A percentile compares a stretch with the other conserved stretches of the same genome.
Conservation (phyloP, 1,140 invertebrate species). For the Drosophila subpulchrella region DNA sequence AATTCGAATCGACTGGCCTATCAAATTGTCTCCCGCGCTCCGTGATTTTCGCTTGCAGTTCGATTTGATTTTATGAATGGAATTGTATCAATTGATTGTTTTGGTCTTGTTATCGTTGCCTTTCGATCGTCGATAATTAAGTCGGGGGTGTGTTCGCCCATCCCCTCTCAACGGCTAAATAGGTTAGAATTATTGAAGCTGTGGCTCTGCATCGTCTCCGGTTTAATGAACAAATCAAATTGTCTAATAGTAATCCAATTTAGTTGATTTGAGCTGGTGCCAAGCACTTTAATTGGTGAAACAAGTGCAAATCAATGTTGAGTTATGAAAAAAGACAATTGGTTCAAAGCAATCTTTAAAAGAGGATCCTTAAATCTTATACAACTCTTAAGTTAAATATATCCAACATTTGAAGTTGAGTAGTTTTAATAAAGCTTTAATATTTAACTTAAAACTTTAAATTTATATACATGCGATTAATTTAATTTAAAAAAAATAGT, state of each 20-base stretch:
- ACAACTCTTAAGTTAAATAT: not conserved
- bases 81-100: constrained; percentile 83
- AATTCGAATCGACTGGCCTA: constrained; percentile 14
- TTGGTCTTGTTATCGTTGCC: constrained; percentile 79
- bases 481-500: no score
- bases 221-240: constrained; percentile 74
- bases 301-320: constrained; percentile 13
- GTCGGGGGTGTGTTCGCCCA: constrained; percentile 60
- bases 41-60: constrained; percentile 76
- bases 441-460: no score
- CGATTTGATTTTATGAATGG: constrained; percentile 80
- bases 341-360: not conserved
- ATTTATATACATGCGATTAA: no score
- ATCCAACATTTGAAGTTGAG: not conserved
- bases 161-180: constrained; percentile 52
- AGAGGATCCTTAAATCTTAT: not conserved
- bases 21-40: constrained; percentile 49
- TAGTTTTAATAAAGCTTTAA: no score
- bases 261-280: constrained; percentile 43
- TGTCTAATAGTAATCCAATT: constrained; percentile 69
- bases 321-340: not conserved
- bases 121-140: constrained; percentile 79
- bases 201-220: constrained; percentile 35
- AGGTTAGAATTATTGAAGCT: constrained; percentile 67
- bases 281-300: constrained; percentile 34